These are phyloP conservation scores for Habropoda laboriosa DNA, from an alignment of 1,140 invertebrate genomes.

Conservation along the genomic window DNA sequence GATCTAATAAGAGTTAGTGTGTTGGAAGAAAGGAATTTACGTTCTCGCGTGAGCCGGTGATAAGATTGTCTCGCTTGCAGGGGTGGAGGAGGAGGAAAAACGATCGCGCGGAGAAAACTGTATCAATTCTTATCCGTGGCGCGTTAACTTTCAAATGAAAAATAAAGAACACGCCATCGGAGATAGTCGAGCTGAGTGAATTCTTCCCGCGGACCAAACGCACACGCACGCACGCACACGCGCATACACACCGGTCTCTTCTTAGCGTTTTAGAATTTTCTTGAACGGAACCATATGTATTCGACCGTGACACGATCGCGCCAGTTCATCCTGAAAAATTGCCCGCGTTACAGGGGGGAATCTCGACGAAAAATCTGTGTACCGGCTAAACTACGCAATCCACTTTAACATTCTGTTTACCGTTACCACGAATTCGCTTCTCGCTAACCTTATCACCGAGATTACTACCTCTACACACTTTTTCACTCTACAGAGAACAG, in stretches of 20 bases:
- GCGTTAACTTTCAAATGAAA: background rate
- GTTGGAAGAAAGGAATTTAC: constrained; percentile 2
- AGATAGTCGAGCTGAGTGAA: background rate
- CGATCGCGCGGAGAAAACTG: background rate
- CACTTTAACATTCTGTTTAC: background rate
- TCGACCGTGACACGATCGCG: background rate
- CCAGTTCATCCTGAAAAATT: constrained; percentile 4
- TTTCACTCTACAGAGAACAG: background rate
- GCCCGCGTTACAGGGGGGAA: background rate
- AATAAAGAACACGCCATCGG: background rate
- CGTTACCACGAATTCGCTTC: no score
- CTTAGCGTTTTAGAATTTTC: constrained; percentile 17
- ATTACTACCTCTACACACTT: no score
- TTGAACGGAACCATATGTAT: background rate
- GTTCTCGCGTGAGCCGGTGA: background rate
- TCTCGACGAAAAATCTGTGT: background rate
- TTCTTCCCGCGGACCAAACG: background rate
- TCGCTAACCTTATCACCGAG: no score
- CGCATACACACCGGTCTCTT: no score
- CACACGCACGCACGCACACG: no score
- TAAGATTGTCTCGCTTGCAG: constrained; percentile 37
- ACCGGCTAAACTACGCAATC: no score
- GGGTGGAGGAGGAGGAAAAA: background rate
- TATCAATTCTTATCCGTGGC: constrained; percentile 2
- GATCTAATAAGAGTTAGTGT: constrained; percentile 22